These are phyloP conservation scores for Enchytraeus crypticus DNA, from an alignment of 2,888 invertebrate genomes.

Conservation along the genomic window DNA sequence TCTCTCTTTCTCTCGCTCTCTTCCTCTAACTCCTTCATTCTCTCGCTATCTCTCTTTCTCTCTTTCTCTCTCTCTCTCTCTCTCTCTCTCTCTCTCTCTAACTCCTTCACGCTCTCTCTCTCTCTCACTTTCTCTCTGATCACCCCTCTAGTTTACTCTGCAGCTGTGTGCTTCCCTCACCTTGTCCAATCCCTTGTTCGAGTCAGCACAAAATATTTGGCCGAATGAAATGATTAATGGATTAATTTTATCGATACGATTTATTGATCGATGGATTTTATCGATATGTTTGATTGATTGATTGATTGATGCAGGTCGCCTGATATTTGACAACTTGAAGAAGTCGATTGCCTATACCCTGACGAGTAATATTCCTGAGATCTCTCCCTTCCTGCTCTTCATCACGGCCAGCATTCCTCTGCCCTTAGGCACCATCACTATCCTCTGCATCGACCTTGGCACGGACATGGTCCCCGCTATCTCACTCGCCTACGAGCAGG, in stretches of 20 bases:
- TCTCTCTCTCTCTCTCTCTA: too few relatives aligned
- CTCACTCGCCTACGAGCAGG: slow-evolving; percentile 36
- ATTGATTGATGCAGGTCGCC: slow-evolving; percentile 47
- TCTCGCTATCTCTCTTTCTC: too few relatives aligned
- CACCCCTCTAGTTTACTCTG: too few relatives aligned
- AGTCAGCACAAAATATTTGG: neutral
- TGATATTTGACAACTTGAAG: slow-evolving; percentile 93
- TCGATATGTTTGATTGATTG: too few relatives aligned
- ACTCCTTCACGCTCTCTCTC: too few relatives aligned
- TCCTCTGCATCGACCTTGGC: slow-evolving; percentile 95
- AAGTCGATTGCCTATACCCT: slow-evolving; percentile 93
- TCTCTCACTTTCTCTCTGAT: too few relatives aligned
- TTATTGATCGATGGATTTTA: too few relatives aligned
- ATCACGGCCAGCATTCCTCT: slow-evolving; percentile 86
- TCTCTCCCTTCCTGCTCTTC: slow-evolving; percentile 90
- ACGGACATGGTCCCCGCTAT: slow-evolving; percentile 72
- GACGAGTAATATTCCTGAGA: slow-evolving; percentile 92
- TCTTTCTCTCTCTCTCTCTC: too few relatives aligned
- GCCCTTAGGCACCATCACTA: slow-evolving; percentile 88
- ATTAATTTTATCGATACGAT: neutral
- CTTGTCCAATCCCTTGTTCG: too few relatives aligned
- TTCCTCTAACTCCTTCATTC: too few relatives aligned
- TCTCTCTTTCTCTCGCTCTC: too few relatives aligned
- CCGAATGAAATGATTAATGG: neutral
- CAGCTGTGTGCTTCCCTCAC: too few relatives aligned